Evolutionary conservation across 64 coral and sea anemone species (phyloP), one percentile per base, ranked within the genome.

Genomic region (Catalaphyllia jardinei): DNA sequence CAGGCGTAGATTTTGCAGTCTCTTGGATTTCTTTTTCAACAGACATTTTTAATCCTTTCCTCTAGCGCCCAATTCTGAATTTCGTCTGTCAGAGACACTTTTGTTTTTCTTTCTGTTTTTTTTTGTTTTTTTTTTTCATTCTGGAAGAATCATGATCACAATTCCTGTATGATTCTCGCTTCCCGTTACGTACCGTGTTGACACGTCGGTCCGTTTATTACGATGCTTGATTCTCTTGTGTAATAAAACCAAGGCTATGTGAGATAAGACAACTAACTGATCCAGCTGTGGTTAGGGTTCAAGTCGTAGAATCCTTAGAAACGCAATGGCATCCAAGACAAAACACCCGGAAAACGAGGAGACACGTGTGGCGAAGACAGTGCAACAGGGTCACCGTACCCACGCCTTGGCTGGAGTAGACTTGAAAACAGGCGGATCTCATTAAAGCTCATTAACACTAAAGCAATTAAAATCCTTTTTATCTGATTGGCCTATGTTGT

Each of bases 341-440:
- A 13, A 57, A 46, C 42, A 46, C 42, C 42, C 42, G 42, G 42
- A 46, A 46, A 46, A 46, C 42, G 42, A 46, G 42, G 42, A 46
- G 42, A 46, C 42, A 46, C 5, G 42, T 57, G 54, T 2, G 10
- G 54, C 54, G 54, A 57, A 16, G 54, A 57, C 54, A 57, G 2
- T 62, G 79, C 55, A 19, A 33, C 31, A n/a, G 55, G 57, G 59
- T 62, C 57, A 4, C 14, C 18, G 49, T 50, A 8, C 31, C 18
- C 62, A 85, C 65, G 19, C 62, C 33, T 38, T 39, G 14, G 60
- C 62, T 35, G 33, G 15, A 67, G 69, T 49, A 51, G 6, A 30
- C 49, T 71, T 83, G 50, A 71, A 85, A 46, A 20, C 27, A 64
- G 63, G 81, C 81, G 81, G 81, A 85, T 39, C 19, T 69, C 35